Evolutionary conservation across 2,888 invertebrate species (phyloP).

Genomic region (Sericinus montela): DNA sequence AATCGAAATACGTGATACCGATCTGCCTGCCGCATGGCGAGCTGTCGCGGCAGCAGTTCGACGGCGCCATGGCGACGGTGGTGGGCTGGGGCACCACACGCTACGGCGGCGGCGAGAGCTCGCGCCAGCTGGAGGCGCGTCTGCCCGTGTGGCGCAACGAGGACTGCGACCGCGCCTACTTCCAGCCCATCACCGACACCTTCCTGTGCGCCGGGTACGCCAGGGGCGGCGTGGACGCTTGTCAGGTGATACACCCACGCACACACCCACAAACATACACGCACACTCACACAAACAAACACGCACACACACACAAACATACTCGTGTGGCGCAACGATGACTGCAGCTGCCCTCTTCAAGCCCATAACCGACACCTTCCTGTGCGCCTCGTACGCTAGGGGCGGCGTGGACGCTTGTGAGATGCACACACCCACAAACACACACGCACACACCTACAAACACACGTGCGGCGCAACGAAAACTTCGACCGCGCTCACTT

Average conservation of each 20-base stretch:
- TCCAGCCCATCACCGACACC: conserved; percentile 94
- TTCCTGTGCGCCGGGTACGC: conserved; percentile 94
- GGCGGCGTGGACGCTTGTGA: too few species aligned
- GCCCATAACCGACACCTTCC: too few species aligned
- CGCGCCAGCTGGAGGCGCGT: conserved; percentile 89
- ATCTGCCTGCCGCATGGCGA: conserved; percentile 87
- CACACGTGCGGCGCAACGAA: conserved; percentile 92
- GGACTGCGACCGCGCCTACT: conserved; percentile 93
- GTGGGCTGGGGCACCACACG: conserved; percentile 96
- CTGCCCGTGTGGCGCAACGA: conserved; percentile 94
- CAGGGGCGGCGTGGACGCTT: conserved; percentile 95
- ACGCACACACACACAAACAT: too few species aligned
- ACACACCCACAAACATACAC: too few species aligned
- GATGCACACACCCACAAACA: too few species aligned
- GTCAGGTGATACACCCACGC: conserved; percentile 80
- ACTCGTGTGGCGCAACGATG: too few species aligned
- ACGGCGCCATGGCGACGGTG: conserved; percentile 90
- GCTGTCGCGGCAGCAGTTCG: conserved; percentile 77
- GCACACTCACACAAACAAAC: too few species aligned
- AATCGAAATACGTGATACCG: conserved; percentile 91
- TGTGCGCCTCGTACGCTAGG: too few species aligned
- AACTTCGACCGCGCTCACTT: conserved; percentile 95
- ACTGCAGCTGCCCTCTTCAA: too few species aligned
- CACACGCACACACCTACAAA: too few species aligned
- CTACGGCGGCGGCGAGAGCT: conserved; percentile 94